phyloP scores from a whole-genome alignment of 1,140 invertebrate genomes.

The Rhopalosiphum padi region DNA sequence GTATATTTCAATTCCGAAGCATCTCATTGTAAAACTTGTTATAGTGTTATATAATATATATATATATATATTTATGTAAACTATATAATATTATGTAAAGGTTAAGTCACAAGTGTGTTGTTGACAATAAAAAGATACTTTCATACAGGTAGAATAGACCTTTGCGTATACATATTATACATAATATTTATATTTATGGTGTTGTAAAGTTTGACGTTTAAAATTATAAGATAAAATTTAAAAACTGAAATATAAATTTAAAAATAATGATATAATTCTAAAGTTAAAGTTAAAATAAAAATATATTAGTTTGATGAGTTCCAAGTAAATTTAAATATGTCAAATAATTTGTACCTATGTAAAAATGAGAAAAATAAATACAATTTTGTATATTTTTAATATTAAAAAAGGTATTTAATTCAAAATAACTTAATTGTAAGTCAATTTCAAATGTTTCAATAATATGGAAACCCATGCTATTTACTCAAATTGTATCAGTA shows the following conservation, averaged over 20 bases:
- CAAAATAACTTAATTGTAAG: neutral
- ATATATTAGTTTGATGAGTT: neutral
- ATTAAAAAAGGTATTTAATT: neutral
- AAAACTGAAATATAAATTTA: neutral
- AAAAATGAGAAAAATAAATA: neutral
- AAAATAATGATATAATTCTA: neutral
- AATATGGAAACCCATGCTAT: neutral
- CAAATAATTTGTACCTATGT: neutral
- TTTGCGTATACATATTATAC: neutral
- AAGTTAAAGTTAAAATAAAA: slow-evolving; percentile 9
- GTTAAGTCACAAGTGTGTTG: neutral
- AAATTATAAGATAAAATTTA: neutral
- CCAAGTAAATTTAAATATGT: neutral
- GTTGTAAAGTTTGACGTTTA: neutral
- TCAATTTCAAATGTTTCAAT: neutral
- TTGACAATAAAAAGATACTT: slow-evolving; percentile 10
- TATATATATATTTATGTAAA: neutral
- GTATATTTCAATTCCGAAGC: neutral
- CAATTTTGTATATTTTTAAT: neutral
- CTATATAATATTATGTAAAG: neutral
- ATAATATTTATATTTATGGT: neutral
- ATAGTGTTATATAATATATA: neutral
- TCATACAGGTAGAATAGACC: neutral
- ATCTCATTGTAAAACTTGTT: neutral
- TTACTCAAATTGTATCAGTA: neutral